These are phyloP conservation scores for Ecdyonurus torrentis DNA, from an alignment of 2,888 invertebrate genomes.

Conservation along the genomic window DNA sequence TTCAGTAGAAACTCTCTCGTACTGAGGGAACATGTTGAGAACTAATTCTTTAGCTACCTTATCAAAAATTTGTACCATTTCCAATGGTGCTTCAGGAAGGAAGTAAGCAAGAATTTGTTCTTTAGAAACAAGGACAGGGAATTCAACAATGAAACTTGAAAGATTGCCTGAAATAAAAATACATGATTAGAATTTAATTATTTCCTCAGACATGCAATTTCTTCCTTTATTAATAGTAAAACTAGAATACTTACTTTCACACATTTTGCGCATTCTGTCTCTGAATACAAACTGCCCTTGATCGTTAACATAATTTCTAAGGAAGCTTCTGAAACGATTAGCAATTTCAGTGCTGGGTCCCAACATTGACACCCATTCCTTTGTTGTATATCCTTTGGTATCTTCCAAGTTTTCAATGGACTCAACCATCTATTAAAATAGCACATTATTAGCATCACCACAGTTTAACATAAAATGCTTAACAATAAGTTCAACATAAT, in stretches of 20 bases:
- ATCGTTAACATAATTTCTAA: slow-evolving; percentile 74
- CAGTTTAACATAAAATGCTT: not conserved
- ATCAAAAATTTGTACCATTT: slow-evolving; percentile 93
- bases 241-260: slow-evolving; percentile 45
- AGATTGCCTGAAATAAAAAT: slow-evolving; percentile 29
- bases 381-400: slow-evolving; percentile 83
- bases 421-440: slow-evolving; percentile 55
- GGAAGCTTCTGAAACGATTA: slow-evolving; percentile 79
- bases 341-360: slow-evolving; percentile 92
- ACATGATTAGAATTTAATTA: not conserved
- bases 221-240: not conserved
- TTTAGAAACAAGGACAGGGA: slow-evolving; percentile 71
- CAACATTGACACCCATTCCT: slow-evolving; percentile 93
- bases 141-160: slow-evolving; percentile 83
- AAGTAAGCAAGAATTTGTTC: slow-evolving; percentile 94
- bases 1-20: slow-evolving; percentile 83
- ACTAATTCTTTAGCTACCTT: slow-evolving; percentile 89
- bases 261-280: slow-evolving; percentile 88
- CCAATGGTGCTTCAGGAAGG: slow-evolving; percentile 90
- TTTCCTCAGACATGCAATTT: not conserved
- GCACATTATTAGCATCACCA: not conserved
- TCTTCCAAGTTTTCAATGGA: slow-evolving; percentile 97
- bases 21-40: slow-evolving; percentile 85
- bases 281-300: slow-evolving; percentile 79
- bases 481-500: not conserved